These are phyloP conservation scores for Morelia viridis DNA, from an alignment of 2,797 vertebrate genomes.

Conservation along the genomic window DNA sequence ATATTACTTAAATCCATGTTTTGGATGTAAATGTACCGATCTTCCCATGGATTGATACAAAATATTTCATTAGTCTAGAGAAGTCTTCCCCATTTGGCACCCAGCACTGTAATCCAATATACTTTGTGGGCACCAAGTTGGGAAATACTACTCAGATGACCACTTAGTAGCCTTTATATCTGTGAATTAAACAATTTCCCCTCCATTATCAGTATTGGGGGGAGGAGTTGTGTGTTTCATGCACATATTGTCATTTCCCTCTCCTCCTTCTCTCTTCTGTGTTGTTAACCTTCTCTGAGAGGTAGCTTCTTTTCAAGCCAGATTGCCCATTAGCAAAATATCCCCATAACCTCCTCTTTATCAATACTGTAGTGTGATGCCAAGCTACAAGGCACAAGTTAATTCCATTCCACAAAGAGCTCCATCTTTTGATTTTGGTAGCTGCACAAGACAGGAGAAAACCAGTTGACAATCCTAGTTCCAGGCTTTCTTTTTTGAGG, in stretches of 20 bases:
- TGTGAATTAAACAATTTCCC: background rate
- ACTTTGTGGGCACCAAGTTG: background rate
- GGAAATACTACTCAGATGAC: background rate
- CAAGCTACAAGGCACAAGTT: background rate
- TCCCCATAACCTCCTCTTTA: background rate
- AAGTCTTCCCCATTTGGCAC: background rate
- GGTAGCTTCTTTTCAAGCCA: slow-evolving; percentile 28
- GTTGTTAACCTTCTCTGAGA: slow-evolving; percentile 13
- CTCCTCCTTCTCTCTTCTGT: background rate
- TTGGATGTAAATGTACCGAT: background rate
- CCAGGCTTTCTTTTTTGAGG: background rate
- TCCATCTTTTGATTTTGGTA: background rate
- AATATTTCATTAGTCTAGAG: background rate
- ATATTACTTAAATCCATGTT: slow-evolving; percentile 10
- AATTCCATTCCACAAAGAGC: background rate
- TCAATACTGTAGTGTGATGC: background rate
- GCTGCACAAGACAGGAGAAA: too few species aligned
- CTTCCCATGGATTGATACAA: background rate
- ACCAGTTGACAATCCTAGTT: background rate
- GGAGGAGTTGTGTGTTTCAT: background rate
- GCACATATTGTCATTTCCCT: background rate
- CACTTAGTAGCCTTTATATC: slow-evolving; percentile 1
- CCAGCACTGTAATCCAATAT: background rate
- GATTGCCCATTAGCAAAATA: background rate
- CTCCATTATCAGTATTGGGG: slow-evolving; percentile 24